Percentiles rank a stretch among this genome's conserved stretches.
phyloP scores from a whole-genome alignment of 2,113 vertebrate species.

The Sardina pilchardus region DNA sequence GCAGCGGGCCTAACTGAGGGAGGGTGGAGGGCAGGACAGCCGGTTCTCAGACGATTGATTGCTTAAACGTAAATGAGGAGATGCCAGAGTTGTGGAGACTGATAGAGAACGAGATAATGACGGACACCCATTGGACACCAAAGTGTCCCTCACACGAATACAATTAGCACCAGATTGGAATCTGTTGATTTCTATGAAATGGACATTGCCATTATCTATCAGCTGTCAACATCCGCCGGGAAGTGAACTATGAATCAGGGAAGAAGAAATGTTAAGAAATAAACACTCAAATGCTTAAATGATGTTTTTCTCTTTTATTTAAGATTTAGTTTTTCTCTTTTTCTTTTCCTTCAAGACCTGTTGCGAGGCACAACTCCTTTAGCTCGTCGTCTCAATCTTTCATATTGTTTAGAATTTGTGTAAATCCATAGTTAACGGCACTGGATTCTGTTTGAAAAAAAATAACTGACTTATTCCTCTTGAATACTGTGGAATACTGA shows the following conservation, averaged over 20 bases:
- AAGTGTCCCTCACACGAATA: not conserved
- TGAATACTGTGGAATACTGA: conserved; percentile 78
- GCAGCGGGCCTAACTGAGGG: not conserved
- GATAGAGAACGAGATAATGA: not conserved
- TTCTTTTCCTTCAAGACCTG: conserved; percentile 76
- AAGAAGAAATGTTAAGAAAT: conserved; percentile 18
- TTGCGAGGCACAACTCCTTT: conserved; percentile 86
- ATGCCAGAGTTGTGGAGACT: not conserved
- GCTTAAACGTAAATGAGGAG: conserved; percentile 18
- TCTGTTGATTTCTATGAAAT: not conserved
- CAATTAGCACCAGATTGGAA: not conserved
- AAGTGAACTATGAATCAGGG: not conserved
- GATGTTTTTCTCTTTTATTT: conserved; percentile 89
- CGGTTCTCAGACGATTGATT: not conserved
- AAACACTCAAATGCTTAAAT: conserved; percentile 55
- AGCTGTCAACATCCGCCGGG: not conserved
- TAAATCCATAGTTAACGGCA: conserved; percentile 57
- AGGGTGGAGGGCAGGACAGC: not conserved
- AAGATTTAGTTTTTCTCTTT: conserved; percentile 77
- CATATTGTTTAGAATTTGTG: conserved; percentile 47
- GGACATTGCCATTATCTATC: not conserved
- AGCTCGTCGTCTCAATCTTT: conserved; percentile 69
- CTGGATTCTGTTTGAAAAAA: conserved; percentile 46
- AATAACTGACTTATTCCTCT: conserved; percentile 70
- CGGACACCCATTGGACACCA: not conserved